phyloP scores from a whole-genome alignment of 30 jellyfish, hydroid and myxozoan genomes.

The Aurelia aurita region DNA sequence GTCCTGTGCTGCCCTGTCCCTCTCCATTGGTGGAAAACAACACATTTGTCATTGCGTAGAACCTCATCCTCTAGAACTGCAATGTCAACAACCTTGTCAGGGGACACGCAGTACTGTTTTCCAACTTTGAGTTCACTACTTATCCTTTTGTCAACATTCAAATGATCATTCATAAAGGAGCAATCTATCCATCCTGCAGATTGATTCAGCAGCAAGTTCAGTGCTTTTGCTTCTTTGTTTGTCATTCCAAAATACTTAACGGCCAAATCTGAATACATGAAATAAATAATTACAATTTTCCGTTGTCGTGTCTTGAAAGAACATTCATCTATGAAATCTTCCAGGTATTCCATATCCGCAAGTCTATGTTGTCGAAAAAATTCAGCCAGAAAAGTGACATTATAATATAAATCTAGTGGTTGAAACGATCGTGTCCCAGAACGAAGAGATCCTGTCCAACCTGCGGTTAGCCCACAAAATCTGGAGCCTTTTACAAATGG shows the following conservation, averaged over 20 bases:
- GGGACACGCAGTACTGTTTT: conserved; percentile 87
- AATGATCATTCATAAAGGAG: conserved; percentile 63
- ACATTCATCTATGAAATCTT: conserved; percentile 49
- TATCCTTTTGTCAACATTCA: conserved; percentile 66
- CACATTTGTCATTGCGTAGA: conserved; percentile 64
- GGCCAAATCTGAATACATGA: conserved; percentile 58
- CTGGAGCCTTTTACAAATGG: conserved; percentile 95
- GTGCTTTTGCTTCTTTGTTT: conserved; percentile 29
- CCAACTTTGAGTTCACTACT: conserved; percentile 64
- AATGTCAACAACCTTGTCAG: conserved; percentile 61
- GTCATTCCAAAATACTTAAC: conserved; percentile 50
- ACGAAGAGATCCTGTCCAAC: conserved; percentile 92
- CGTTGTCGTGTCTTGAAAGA: conserved; percentile 33
- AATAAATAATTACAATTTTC: conserved; percentile 65
- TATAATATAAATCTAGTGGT: conserved; percentile 85
- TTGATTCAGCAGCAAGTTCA: conserved; percentile 29
- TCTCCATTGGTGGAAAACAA: conserved; percentile 87
- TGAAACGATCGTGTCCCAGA: conserved; percentile 81
- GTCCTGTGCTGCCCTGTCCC: conserved; percentile 95
- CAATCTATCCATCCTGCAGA: conserved; percentile 86
- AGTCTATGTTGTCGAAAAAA: conserved; percentile 33
- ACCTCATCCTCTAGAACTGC: conserved; percentile 57
- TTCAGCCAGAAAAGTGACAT: conserved; percentile 53
- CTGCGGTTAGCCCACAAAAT: conserved; percentile 85
- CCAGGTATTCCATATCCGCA: conserved; percentile 68